Conservation (phyloP, 2,797 vertebrate species). For the Naso thynnoides region DNA sequence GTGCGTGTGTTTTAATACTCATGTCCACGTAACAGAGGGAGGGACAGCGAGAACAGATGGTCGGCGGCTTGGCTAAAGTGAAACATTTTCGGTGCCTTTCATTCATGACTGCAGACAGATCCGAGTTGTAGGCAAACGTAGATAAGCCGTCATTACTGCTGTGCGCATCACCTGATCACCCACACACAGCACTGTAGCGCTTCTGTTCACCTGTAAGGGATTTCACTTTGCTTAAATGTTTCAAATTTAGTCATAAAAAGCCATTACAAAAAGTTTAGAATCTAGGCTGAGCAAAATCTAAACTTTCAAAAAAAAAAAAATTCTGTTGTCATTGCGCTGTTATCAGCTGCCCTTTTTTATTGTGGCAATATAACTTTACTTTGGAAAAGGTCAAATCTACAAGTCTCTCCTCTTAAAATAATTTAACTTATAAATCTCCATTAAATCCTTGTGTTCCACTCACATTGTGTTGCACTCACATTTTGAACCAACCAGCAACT, state of each 20-base stretch:
- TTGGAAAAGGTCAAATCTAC: neutral
- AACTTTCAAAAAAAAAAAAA: neutral
- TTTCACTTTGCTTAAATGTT: neutral
- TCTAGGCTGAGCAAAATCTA: neutral
- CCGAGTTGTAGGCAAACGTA: neutral
- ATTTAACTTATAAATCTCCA: neutral
- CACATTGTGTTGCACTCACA: neutral
- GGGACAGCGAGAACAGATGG: conserved; percentile 39
- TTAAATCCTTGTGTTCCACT: neutral
- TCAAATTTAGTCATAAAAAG: neutral
- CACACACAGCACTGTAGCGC: too few species aligned
- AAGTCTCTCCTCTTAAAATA: neutral
- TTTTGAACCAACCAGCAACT: neutral
- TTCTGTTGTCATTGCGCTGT: too few species aligned
- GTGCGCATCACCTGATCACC: too few species aligned
- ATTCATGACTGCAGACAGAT: conserved; percentile 40
- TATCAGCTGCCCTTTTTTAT: neutral
- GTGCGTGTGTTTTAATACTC: conserved; percentile 16
- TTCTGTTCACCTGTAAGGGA: too few species aligned
- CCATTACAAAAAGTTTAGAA: neutral
- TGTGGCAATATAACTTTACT: too few species aligned
- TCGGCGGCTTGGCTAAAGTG: conserved; percentile 42
- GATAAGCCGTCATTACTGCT: neutral
- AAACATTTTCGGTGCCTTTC: conserved; percentile 39
- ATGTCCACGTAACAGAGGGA: conserved; percentile 20